Evolutionary conservation across 1,140 invertebrate genomes (phyloP).

Genomic region (Coelopa frigida): DNA sequence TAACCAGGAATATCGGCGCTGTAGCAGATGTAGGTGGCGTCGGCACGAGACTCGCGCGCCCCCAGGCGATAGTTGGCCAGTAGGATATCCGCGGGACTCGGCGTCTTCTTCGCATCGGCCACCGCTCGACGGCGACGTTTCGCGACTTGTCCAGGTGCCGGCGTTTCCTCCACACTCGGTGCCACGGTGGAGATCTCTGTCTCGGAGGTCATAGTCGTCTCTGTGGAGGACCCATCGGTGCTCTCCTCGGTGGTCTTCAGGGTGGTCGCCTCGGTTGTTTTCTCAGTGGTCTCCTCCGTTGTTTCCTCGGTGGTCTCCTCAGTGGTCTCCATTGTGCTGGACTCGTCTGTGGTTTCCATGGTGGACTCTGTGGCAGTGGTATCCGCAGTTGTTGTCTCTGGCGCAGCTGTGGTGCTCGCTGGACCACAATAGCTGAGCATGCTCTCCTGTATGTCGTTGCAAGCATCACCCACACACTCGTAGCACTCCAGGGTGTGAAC

Average conservation of each 20-base stretch:
- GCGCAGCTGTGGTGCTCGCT: neutral
- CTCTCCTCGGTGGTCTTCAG: too few species aligned
- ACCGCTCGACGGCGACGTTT: too few species aligned
- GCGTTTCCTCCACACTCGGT: too few species aligned
- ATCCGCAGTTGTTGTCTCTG: neutral
- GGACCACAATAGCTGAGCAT: constrained; percentile 11
- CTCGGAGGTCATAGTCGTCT: too few species aligned
- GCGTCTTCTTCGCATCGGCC: too few species aligned
- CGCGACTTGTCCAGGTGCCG: too few species aligned
- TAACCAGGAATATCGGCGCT: constrained; percentile 22
- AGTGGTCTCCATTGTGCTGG: neutral
- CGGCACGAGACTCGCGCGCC: constrained; percentile 9
- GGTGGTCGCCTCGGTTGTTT: neutral
- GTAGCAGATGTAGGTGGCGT: constrained; percentile 20
- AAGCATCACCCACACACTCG: constrained; percentile 19
- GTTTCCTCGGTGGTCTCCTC: neutral
- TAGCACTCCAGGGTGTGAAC: constrained; percentile 25
- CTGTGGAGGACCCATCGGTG: too few species aligned
- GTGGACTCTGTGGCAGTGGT: neutral
- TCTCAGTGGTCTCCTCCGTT: neutral
- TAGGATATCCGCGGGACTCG: too few species aligned
- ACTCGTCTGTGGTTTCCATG: neutral
- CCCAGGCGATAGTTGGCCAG: constrained; percentile 19
- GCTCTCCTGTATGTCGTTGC: constrained; percentile 11
- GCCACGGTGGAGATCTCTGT: too few species aligned